Percentiles rank a stretch among this genome's conserved stretches.
Evolutionary conservation across 2,797 vertebrate species (phyloP).

Genomic region (Anas capensis): DNA sequence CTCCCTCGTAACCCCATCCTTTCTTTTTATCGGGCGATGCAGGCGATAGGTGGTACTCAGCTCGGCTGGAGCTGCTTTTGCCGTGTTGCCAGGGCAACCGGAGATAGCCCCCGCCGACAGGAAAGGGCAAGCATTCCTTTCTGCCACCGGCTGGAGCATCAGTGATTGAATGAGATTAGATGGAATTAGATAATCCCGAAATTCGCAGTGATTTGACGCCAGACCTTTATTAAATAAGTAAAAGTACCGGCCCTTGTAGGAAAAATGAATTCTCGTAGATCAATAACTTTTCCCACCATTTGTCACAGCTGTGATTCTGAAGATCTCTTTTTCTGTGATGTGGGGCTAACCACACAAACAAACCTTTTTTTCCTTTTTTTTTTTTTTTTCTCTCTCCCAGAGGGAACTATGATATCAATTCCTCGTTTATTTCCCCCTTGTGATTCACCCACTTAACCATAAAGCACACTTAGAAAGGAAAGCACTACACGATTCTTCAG

Average conservation of each 20-base stretch:
- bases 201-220: slow-evolving; percentile 73
- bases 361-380: background rate
- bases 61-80: slow-evolving; percentile 36
- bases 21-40: background rate
- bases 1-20: slow-evolving; percentile 3
- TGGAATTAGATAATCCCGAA: slow-evolving; percentile 80
- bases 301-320: slow-evolving; percentile 6
- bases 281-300: slow-evolving; percentile 54
- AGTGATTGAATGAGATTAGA: slow-evolving; percentile 78
- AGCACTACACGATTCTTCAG: background rate
- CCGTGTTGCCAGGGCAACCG: slow-evolving; percentile 87
- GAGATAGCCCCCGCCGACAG: slow-evolving; percentile 80
- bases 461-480: background rate
- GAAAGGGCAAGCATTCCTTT: slow-evolving; percentile 78
- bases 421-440: slow-evolving; percentile 54
- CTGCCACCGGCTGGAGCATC: slow-evolving; percentile 78
- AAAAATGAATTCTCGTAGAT: slow-evolving; percentile 68
- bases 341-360: background rate
- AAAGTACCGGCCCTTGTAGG: slow-evolving; percentile 61
- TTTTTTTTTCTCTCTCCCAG: background rate
- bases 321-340: slow-evolving; percentile 20
- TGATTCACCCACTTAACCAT: slow-evolving; percentile 57
- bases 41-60: slow-evolving; percentile 8
- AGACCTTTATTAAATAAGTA: slow-evolving; percentile 75
- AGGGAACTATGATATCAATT: slow-evolving; percentile 34